A percentile compares a stretch with the other conserved stretches of the same genome.
phyloP scores from a whole-genome alignment of 2,797 vertebrate genomes.

The Gephyroberyx darwinii region DNA sequence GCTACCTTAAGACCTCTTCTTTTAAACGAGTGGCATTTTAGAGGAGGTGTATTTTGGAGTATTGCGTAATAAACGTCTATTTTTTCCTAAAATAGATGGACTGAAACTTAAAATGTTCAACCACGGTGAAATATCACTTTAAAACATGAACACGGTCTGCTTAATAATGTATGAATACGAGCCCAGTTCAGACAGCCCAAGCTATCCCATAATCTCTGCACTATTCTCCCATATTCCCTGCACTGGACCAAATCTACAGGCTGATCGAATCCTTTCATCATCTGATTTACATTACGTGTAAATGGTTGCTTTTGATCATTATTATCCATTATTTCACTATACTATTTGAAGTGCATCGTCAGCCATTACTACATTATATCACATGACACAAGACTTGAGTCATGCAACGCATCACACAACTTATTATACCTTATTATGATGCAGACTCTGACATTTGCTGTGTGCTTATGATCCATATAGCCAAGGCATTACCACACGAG shows the following conservation, averaged over 20 bases:
- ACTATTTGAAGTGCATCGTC: slow-evolving; percentile 19
- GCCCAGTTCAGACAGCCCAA: too few species aligned
- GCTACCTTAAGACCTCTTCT: neutral
- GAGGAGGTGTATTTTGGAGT: neutral
- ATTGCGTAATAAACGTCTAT: neutral
- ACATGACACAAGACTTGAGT: slow-evolving; percentile 43
- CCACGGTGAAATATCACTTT: too few species aligned
- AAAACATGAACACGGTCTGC: too few species aligned
- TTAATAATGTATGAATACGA: too few species aligned
- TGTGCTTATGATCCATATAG: slow-evolving; percentile 21
- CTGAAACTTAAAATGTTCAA: neutral
- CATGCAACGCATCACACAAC: neutral
- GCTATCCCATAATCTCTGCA: neutral
- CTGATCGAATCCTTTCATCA: slow-evolving; percentile 4
- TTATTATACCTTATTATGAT: slow-evolving; percentile 16
- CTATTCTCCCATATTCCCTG: neutral
- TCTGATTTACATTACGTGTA: neutral
- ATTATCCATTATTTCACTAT: slow-evolving; percentile 22
- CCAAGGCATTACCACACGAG: slow-evolving; percentile 5
- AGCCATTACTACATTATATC: slow-evolving; percentile 13
- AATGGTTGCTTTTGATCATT: slow-evolving; percentile 5
- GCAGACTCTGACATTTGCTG: slow-evolving; percentile 18
- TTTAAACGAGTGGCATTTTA: neutral
- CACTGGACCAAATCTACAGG: neutral
- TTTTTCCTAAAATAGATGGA: neutral